Base-by-base conservation (phyloP, 2,797 vertebrate species). In the Poeciliopsis paucimaculata region DNA sequence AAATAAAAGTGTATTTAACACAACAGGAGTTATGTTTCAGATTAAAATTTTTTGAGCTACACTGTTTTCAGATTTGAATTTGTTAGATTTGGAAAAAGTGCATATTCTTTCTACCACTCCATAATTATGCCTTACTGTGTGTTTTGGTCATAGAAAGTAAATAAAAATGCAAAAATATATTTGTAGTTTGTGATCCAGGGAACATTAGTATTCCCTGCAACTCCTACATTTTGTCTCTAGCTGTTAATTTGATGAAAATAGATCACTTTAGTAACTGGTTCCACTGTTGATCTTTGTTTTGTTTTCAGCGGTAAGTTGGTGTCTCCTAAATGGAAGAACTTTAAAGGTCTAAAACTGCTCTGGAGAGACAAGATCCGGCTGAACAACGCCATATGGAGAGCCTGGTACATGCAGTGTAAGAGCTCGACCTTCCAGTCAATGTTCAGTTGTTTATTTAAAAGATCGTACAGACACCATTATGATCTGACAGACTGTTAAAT, bases 381-480 rank as follows among this genome's bases (percentile, higher is more conserved):
- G 86, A 99, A 99, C 93, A 99, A 99, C 13, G 98, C 98, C 89
- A 99, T 99, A 95, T 99, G 98, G 98, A 97, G 98, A 93, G 98
- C 98, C 8, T 99, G 98, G 98, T 99, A 99, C 84, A 99, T 99
- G 93, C 98, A 99, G 83, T 99, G 98, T 99, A 95, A 98, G 98
- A 92, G 26, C 5, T 53, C 20, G 20, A 71, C 26, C 3, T 5
- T 73, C 73, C 5, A 51, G 80, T 73, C 41, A 60, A 12, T 18
- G 39, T 41, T 26, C 36, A 5, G 39, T n/a, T 74, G 11, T 62
- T 78, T 28, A 51, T 31, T 70, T 77, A 13, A 62, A n/a, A 49
- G 5, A 28, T 49, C 7, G 34, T 72, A 70, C 9, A 47, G 72
- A 20, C 47, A 72, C 36, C 34, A 10, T 13, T 34, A 10, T 47